Evolutionary conservation across 1,140 invertebrate genomes (phyloP).

Genomic region (Sesamia nonagrioides): DNA sequence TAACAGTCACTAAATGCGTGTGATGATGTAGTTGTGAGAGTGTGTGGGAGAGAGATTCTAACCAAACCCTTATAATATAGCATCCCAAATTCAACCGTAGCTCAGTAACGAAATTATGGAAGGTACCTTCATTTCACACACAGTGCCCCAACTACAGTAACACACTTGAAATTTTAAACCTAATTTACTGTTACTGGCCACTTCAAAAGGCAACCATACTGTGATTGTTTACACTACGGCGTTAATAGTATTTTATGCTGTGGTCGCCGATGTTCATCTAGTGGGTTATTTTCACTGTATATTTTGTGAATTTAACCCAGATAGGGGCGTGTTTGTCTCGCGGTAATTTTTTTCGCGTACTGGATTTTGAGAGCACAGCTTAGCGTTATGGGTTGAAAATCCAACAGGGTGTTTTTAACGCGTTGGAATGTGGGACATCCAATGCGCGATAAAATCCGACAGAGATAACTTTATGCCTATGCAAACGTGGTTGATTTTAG

Average conservation of each 20-base stretch:
- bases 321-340: not conserved
- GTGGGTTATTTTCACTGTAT: not conserved
- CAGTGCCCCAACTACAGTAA: constrained; percentile 7
- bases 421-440: too few relatives aligned
- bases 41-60: too few relatives aligned
- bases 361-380: not conserved
- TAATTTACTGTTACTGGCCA: constrained; percentile 26
- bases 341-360: too few relatives aligned
- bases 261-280: not conserved
- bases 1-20: too few relatives aligned
- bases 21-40: too few relatives aligned
- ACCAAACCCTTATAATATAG: not conserved
- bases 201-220: constrained; percentile 11
- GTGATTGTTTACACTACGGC: constrained; percentile 43
- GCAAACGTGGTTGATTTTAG: too few relatives aligned
- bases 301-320: not conserved
- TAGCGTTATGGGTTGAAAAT: too few relatives aligned
- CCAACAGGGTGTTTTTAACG: too few relatives aligned
- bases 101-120: not conserved
- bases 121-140: not conserved
- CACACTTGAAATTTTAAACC: constrained; percentile 42
- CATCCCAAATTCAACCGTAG: not conserved
- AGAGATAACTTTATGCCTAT: too few relatives aligned
- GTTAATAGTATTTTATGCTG: constrained; percentile 36
- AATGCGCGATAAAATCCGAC: too few relatives aligned